These are phyloP conservation scores for Anisognathus igniventris DNA, from an alignment of 2,797 vertebrate species.

Conservation along the genomic window DNA sequence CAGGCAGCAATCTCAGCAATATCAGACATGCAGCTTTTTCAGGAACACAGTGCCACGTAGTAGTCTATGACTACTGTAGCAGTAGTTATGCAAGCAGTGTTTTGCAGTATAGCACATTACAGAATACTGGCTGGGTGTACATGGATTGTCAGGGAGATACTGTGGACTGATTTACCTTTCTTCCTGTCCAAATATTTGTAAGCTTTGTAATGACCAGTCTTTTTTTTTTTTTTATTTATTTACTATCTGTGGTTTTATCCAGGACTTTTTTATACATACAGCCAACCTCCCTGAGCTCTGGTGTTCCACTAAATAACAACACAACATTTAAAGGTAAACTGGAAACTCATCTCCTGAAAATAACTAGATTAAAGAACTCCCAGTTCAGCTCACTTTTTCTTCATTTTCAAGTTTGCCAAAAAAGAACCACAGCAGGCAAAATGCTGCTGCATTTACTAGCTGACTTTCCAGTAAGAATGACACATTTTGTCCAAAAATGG, in stretches of 20 bases:
- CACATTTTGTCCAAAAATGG: slow-evolving; percentile 21
- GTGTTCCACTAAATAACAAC: not conserved
- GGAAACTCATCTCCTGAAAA: slow-evolving; percentile 6
- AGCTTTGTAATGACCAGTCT: not conserved
- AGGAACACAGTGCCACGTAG: not conserved
- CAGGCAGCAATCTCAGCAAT: not conserved
- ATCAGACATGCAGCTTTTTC: not conserved
- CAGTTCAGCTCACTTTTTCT: not conserved
- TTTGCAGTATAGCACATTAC: not conserved
- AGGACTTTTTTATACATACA: not conserved
- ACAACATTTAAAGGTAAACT: slow-evolving; percentile 36
- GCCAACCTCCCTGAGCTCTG: not conserved
- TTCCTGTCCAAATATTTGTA: not conserved
- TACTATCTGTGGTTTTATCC: not conserved
- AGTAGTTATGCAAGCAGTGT: not conserved
- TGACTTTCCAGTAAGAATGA: slow-evolving; percentile 26
- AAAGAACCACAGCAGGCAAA: not conserved
- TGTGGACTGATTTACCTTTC: not conserved
- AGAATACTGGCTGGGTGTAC: not conserved
- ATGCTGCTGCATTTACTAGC: not conserved
- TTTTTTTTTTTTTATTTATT: not conserved
- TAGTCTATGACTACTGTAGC: not conserved
- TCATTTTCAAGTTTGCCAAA: not conserved
- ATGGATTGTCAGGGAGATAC: not conserved
- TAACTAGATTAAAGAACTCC: slow-evolving; percentile 15